phyloP scores from a whole-genome alignment of 2,888 invertebrate species.

The Habrosyne pyritoides region DNA sequence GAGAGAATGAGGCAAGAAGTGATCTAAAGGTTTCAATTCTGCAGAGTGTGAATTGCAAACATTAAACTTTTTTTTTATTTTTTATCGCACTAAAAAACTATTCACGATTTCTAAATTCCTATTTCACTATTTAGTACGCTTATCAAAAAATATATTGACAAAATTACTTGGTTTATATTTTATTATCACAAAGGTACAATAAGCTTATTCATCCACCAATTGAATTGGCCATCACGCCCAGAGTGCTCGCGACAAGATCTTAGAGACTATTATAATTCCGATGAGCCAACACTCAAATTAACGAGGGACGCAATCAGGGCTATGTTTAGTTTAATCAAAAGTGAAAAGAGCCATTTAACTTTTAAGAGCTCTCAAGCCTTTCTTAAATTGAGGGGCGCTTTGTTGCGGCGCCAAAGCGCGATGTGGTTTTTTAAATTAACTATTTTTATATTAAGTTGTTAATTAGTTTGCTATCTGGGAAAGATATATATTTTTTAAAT shows the following conservation, averaged over 20 bases:
- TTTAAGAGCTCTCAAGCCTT: conserved; percentile 40
- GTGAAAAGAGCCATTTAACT: conserved; percentile 65
- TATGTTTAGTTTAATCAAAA: conserved; percentile 67
- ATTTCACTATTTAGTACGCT: neutral
- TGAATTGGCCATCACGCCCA: conserved; percentile 28
- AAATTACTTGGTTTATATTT: neutral
- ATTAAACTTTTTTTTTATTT: too few relatives aligned
- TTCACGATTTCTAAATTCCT: neutral
- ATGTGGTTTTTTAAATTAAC: neutral
- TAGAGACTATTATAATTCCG: conserved; percentile 59
- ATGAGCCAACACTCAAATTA: conserved; percentile 58
- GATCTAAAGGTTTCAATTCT: too few relatives aligned
- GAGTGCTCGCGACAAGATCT: conserved; percentile 35
- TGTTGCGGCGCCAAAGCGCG: neutral
- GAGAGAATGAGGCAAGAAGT: too few relatives aligned
- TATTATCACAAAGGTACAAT: conserved; percentile 23
- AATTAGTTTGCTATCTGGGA: neutral
- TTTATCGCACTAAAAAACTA: too few relatives aligned
- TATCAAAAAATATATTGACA: neutral
- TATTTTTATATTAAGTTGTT: neutral
- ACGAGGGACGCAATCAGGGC: conserved; percentile 53
- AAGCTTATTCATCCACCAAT: conserved; percentile 21
- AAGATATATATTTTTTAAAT: neutral
- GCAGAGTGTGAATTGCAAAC: too few relatives aligned
- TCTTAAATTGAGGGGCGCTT: conserved; percentile 12